Base-by-base conservation (phyloP, 2,113 vertebrate genomes). In the Acrocephalus kingi region DNA sequence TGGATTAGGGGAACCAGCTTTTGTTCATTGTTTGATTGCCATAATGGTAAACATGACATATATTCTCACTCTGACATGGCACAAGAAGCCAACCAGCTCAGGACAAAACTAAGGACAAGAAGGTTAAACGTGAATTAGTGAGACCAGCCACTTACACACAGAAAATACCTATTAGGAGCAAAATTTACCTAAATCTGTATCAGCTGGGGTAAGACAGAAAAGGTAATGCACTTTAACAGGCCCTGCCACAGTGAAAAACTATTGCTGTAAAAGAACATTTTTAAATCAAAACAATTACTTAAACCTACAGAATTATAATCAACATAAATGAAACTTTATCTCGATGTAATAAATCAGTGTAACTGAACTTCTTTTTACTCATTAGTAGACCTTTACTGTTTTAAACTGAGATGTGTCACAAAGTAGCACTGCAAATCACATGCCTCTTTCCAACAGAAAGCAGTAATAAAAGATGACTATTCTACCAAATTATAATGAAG, bases 401-500 rank as follows among this genome's bases (percentile, higher is more conserved):
- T 96, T 96, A 95, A 95, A 93, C 84, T 39, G 55, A 92, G 84
- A 94, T 20, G 43, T 87, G 74, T 91, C 86, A 77, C 86, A 90
- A 93, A 96, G 41, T 75, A 95, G 84, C 55, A 30, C 54, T 94
- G 76, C 61, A 94, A 96, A 86, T 95, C 87, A 96, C 93, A 94
- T 94, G 95, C 68, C 64, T 87, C 85, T 89, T 89, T 95, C 89
- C 67, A 83, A 55, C 49, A 89, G 69, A 94, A 96, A 94, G 80
- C 35, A 23, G 55, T 88, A 97, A 88, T 90, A 88, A 96, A 96
- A 96, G 92, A 96, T 89, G 85, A 82, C 85, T 96, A 95, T 94
- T 95, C 92, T 74, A 94, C 95, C 94, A 95, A 96, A 94, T 97
- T 95, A 77, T 94, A 96, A 97, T 97, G 87, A 97, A 98, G 96